These are phyloP conservation scores for Muricea muricata DNA, from an alignment of 92 coral and sea anemone genomes.

Conservation along the genomic window DNA sequence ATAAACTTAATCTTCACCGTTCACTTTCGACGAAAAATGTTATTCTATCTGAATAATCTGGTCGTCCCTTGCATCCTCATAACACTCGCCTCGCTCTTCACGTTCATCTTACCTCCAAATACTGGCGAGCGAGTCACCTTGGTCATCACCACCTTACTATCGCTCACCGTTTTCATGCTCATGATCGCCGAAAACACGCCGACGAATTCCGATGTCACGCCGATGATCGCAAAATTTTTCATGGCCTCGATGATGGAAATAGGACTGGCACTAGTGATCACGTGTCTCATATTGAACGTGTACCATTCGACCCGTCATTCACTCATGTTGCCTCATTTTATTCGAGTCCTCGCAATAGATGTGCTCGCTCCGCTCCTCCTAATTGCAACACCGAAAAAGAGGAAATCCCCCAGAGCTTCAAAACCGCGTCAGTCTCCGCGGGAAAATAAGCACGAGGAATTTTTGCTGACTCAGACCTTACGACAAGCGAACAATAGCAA, in stretches of 20 bases:
- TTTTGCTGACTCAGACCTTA: conserved; percentile 30
- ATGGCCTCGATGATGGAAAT: conserved; percentile 98
- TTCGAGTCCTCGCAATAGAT: conserved; percentile 73
- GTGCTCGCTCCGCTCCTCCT: conserved; percentile 86
- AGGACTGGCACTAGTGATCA: conserved; percentile 88
- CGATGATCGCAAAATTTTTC: conserved; percentile 94
- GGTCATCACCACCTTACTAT: conserved; percentile 92
- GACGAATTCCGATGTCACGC: conserved; percentile 97
- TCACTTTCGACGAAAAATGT: conserved; percentile 91
- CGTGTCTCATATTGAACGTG: conserved; percentile 87
- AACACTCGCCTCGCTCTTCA: conserved; percentile 90
- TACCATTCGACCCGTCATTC: conserved; percentile 91
- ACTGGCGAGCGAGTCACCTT: conserved; percentile 98
- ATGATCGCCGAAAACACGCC: conserved; percentile 99
- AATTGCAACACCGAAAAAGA: conserved; percentile 64
- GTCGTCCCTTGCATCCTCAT: conserved; percentile 96
- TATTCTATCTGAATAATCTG: conserved; percentile 93
- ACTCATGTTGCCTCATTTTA: conserved; percentile 81
- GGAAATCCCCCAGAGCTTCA: background rate
- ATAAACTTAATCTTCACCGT: conserved; percentile 88
- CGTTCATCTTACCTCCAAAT: conserved; percentile 96
- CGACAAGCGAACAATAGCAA: background rate
- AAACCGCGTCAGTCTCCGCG: background rate
- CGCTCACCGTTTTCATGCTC: conserved; percentile 98
- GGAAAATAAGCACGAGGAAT: background rate